Evolutionary conservation across 2,888 invertebrate species (phyloP).

Genomic region (Villa cingulata): DNA sequence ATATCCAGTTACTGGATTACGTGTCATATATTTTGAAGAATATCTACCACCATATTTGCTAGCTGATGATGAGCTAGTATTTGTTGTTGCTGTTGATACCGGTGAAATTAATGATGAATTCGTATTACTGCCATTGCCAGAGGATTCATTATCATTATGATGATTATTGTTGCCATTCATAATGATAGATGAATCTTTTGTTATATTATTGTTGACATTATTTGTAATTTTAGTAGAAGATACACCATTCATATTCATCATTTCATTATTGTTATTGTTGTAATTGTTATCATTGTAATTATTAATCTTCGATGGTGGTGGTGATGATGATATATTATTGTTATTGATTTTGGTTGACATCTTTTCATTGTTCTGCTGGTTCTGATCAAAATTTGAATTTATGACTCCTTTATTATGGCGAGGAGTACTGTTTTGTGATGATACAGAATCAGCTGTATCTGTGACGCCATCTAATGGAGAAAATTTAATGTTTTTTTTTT

Average conservation of each 20-base stretch:
- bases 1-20: constrained; percentile 26
- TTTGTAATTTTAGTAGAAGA: neutral
- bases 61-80: neutral
- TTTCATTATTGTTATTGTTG: neutral
- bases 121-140: constrained; percentile 1
- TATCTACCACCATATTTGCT: neutral
- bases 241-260: neutral
- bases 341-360: constrained; percentile 1
- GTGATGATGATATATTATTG: no score
- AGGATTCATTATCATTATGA: neutral
- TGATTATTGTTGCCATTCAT: constrained; percentile 2
- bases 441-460: neutral
- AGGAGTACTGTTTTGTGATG: no score
- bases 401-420: no score
- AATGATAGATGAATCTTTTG: neutral
- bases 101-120: constrained; percentile 2
- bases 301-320: neutral
- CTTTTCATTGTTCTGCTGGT: no score
- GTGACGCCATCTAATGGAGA: neutral
- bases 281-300: neutral
- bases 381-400: no score
- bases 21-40: constrained; percentile 11
- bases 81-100: neutral
- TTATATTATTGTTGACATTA: neutral
- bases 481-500: neutral